A percentile compares a stretch with the other conserved stretches of the same genome.
These are phyloP conservation scores for Butorides virescens DNA, from an alignment of 2,113 vertebrate species.

Conservation along the genomic window DNA sequence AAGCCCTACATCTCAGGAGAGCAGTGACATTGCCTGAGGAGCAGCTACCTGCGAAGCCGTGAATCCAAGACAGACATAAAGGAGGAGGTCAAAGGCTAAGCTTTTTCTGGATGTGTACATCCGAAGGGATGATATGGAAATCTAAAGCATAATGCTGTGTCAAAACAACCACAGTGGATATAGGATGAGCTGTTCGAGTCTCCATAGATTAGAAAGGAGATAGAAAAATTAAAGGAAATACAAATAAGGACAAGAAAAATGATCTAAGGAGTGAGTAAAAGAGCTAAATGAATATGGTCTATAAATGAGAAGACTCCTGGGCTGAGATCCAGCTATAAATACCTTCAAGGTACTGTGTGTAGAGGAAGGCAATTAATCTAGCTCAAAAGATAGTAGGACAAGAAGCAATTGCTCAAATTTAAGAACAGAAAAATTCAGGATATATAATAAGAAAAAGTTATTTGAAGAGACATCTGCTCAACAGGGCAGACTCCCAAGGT, in stretches of 20 bases:
- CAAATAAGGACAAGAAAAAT: constrained; percentile 7
- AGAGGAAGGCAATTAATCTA: constrained; percentile 16
- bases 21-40: neutral
- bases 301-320: constrained; percentile 20
- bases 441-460: neutral
- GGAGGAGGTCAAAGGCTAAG: neutral
- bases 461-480: constrained; percentile 4
- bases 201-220: neutral
- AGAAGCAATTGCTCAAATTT: constrained; percentile 3
- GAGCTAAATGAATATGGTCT: constrained; percentile 25
- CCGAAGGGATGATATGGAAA: neutral
- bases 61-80: neutral
- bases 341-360: neutral
- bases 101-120: neutral
- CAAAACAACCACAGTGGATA: neutral
- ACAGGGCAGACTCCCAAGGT: neutral
- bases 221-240: neutral
- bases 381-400: constrained; percentile 7
- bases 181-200: neutral
- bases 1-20: neutral
- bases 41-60: neutral
- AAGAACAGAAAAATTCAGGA: constrained; percentile 1
- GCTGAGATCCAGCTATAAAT: constrained; percentile 31
- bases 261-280: neutral
- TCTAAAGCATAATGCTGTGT: neutral